Evolutionary conservation across 2,113 vertebrate genomes (phyloP), one percentile per base, ranked within the genome.

Genomic region (Podiceps cristatus): DNA sequence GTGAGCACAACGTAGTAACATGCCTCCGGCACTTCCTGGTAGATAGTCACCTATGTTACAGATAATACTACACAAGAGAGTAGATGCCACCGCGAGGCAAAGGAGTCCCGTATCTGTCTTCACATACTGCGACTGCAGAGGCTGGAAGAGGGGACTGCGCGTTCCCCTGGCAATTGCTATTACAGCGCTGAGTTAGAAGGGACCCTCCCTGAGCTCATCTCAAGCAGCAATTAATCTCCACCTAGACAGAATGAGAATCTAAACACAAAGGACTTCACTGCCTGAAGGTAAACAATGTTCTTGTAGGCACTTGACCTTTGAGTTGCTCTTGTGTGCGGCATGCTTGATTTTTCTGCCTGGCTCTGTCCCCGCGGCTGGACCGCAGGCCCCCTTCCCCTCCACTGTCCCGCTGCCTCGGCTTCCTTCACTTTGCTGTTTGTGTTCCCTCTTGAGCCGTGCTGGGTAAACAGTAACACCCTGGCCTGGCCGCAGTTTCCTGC

Each of bases 401-500:
- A 16, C 53, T 3, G 4, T 44, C 69, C 86, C 3, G 5, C 69
- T 77, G 72, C 63, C 86, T 49, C 60, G 2, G 77, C 75, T 92
- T 75, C 95, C 96, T 72, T 24, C 37, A 12, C 66, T 16, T 50
- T 9, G 81, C 88, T 76, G 10, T 40, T 16, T n/a, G 45, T 20
- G 56, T 15, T 78, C 86, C 79, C 92, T 59, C 74, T 29, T 1
- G 40, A 44, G 90, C 86, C 1, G 11, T 6, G 80, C 85, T 72
- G 92, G 88, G 31, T 18, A 78, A 91, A 82, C 72, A 73, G 55
- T 24, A 79, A 24, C 86, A 74, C 71, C 91, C 90, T 4, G 45
- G 33, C 58, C 59, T 28, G 90, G 72, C 74, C 4, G 67, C 78
- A 58, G 96, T 42, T 95, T 96, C 95, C 97, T 97, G 96, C 91